Evolutionary conservation across 1,140 invertebrate species (phyloP).

Genomic region (Lepidurus apus): DNA sequence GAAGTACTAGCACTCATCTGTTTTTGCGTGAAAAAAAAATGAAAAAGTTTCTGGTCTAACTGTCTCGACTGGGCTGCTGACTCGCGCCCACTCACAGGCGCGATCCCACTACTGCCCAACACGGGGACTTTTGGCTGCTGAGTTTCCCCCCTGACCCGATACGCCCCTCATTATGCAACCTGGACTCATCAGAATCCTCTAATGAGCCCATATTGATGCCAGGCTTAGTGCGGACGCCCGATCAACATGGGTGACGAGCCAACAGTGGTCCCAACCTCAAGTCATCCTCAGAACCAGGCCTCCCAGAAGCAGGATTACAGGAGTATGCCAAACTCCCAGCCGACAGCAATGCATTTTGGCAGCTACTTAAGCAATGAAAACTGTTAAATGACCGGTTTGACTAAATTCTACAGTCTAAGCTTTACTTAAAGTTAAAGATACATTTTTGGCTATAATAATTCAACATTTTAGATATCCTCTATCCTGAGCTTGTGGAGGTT

Average conservation of each 20-base stretch:
- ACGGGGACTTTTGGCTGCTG: constrained; percentile 95
- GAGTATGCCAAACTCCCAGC: constrained; percentile 71
- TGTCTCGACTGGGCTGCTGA: background rate
- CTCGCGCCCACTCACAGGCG: constrained; percentile 79
- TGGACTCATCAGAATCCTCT: constrained; percentile 66
- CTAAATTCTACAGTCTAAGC: no score
- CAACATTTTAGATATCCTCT: no score
- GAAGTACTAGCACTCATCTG: no score
- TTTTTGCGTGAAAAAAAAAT: background rate
- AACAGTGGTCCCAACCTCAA: constrained; percentile 55
- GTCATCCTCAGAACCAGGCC: constrained; percentile 74
- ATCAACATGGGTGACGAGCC: constrained; percentile 36
- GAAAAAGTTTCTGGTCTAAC: constrained; percentile 11
- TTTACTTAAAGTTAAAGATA: no score
- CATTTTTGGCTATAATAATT: no score
- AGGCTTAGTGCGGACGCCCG: constrained; percentile 55
- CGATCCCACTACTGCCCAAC: constrained; percentile 94
- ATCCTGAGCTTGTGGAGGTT: background rate
- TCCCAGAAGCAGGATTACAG: constrained; percentile 83
- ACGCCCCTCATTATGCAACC: constrained; percentile 76
- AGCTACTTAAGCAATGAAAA: background rate
- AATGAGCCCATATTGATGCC: constrained; percentile 83
- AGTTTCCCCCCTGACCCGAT: constrained; percentile 94
- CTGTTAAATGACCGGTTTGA: background rate
- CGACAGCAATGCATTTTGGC: background rate